Evolutionary conservation across 23 tunicate genomes (phyloP), one percentile per base, ranked within the genome.

Genomic region (Trididemnum miniatum): DNA sequence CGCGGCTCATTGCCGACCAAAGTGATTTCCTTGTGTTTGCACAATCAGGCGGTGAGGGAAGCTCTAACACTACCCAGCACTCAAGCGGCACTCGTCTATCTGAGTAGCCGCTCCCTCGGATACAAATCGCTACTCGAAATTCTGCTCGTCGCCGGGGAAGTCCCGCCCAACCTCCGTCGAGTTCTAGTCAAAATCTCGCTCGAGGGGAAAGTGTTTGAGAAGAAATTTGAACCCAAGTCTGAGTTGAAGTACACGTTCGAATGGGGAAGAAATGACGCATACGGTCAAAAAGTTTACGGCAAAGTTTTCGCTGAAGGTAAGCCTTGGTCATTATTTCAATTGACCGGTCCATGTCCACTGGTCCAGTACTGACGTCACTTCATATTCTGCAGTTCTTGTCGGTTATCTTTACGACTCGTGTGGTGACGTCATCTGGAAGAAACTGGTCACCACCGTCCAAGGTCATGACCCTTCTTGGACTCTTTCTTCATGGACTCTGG

Each of bases 231-330:
- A 76, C 87, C 93, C 0, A 57, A 77, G 7, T 65, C 93, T 3
- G 86, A 84, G 1, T 62, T 88, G 29, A 72, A 54, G n/a, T 93
- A 89, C 65, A 80, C 93, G 0, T 93, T 69, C 76, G 83, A 83
- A 34, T 93, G 98, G 98, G 18, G 59, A 1, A 50, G 89, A 59
- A 35, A 50, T 4, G 98, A 93, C 52, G 93, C 93, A 7, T 93
- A 93, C 72, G 77, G 86, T 9, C 98, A 84, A 35, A 67, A 65
- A 37, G 98, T 93, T 31, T 93, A 88, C 65, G 98, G 98, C 52
- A 80, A 31, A 5, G 89, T 88, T 37, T 28, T 51, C 22, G 93
- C 85, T 0, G 82, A 93, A 88, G 93, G 98, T 88, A 64, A 77
- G 88, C 1, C 26, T n/a, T n/a, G n/a, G n/a, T n/a, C n/a, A n/a